Base-by-base conservation (phyloP, 1,140 invertebrate species). In the Achroia grisella region DNA sequence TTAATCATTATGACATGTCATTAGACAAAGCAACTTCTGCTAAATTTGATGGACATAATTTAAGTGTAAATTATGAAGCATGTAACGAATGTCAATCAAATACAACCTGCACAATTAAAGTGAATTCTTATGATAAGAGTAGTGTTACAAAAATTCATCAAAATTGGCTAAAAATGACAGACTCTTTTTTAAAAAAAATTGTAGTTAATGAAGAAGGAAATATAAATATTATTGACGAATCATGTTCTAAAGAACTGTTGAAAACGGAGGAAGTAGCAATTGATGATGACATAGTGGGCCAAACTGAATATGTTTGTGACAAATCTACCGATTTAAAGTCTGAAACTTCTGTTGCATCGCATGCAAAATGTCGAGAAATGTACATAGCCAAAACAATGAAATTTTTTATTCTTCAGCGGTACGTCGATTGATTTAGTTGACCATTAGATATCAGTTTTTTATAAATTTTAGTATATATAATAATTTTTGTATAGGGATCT, bases 361-460 rank as follows among this genome's bases (percentile, higher is more conserved):
- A 67, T 34, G 62, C 46, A 30, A 67, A 68, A 49, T 81, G 80
- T 50, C 64, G 56, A 39, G 56, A 78, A 33, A 53, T 67, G 47
- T 68, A 67, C 39, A 33, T 67, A 17, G 58, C 75, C 10, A 75
- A 73, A 32, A 49, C 63, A 5, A 37, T 71, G 8, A 65, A 61
- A 48, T 81, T 79, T 49, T 78, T 83, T 44, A 39, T 78, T 11
- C 49, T 81, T 6, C 56, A 36, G 27, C 63, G 76, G 76, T 80
- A 58, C 53, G 17, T 23, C 6, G 48, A 54, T 10, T 35, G 39
- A 8, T 14, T 36, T 32, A 9, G 30, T 28, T 32, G 8, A 11
- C 17, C 2, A 30, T 44, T 11, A 35, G 12, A 9, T 29, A 33
- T 28, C 14, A 11, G 33, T 32, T 23, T 23, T 23, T 23, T 3